Evolutionary conservation across 2,797 vertebrate genomes (phyloP).

Genomic region (Chelonia mydas): DNA sequence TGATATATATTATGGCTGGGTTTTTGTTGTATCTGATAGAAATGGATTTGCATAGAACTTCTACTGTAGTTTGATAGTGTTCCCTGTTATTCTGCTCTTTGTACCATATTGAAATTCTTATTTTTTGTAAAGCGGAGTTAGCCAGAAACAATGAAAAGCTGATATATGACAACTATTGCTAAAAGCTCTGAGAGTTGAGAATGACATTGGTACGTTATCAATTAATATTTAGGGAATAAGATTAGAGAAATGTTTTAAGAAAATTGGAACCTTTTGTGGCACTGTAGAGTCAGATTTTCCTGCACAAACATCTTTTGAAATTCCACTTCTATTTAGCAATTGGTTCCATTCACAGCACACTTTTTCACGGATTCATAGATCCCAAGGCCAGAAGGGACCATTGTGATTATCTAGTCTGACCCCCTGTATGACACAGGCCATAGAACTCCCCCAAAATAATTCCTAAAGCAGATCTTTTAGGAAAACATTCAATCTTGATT

Average conservation of each 20-base stretch:
- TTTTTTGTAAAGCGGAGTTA: constrained; percentile 72
- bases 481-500: neutral
- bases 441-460: neutral
- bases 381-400: neutral
- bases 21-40: constrained; percentile 63
- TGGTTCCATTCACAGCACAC: neutral
- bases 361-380: neutral
- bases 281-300: constrained; percentile 61
- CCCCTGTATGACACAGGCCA: neutral
- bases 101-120: constrained; percentile 44
- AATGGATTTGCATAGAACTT: constrained; percentile 73
- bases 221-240: constrained; percentile 45
- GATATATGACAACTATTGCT: constrained; percentile 71
- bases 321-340: constrained; percentile 50
- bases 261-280: constrained; percentile 57
- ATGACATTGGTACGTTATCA: constrained; percentile 56
- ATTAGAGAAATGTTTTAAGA: constrained; percentile 56
- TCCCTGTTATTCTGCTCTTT: constrained; percentile 38
- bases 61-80: constrained; percentile 59
- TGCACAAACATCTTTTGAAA: constrained; percentile 27
- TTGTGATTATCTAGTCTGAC: neutral
- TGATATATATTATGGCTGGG: neutral
- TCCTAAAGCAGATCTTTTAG: neutral
- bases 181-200: constrained; percentile 69
- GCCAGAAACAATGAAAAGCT: constrained; percentile 70